phyloP scores from a whole-genome alignment of 1,140 invertebrate genomes.

The Drosophila nigromelanica region DNA sequence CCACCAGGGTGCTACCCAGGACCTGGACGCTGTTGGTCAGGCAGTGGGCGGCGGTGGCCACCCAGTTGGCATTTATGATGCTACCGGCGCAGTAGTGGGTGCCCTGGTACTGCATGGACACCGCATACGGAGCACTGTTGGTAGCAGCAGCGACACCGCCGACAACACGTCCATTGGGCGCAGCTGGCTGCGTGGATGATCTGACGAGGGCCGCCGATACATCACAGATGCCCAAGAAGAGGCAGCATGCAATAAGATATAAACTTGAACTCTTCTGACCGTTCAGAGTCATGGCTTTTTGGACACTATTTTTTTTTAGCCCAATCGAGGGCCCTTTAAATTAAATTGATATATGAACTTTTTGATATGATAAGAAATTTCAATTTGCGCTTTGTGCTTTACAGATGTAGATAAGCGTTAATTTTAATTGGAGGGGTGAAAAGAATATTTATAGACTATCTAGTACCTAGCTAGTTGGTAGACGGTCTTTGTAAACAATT shows the following conservation, averaged over 20 bases:
- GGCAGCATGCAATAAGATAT: constrained; percentile 20
- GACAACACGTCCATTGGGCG: constrained; percentile 71
- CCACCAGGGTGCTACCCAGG: constrained; percentile 60
- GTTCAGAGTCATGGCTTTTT: constrained; percentile 54
- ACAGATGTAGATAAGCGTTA: constrained; percentile 63
- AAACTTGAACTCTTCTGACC: constrained; percentile 39
- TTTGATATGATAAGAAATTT: constrained; percentile 59
- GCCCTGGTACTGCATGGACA: constrained; percentile 70
- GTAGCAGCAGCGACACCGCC: constrained; percentile 65
- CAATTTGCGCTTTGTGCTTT: constrained; percentile 51
- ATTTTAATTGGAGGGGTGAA: constrained; percentile 52
- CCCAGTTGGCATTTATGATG: constrained; percentile 84
- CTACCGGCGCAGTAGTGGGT: constrained; percentile 86
- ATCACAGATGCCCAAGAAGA: constrained; percentile 27
- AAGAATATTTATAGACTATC: constrained; percentile 49
- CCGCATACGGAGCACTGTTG: constrained; percentile 78
- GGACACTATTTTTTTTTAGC: constrained; percentile 66
- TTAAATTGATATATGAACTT: constrained; percentile 61
- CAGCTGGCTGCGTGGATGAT: not conserved
- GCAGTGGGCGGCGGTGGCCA: constrained; percentile 84
- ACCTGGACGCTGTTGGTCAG: constrained; percentile 68
- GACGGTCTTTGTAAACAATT: not conserved
- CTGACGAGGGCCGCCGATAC: constrained; percentile 36
- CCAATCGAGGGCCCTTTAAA: constrained; percentile 60
- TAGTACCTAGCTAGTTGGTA: not conserved